A percentile compares a stretch with the other conserved stretches of the same genome.
Evolutionary conservation across 1,140 invertebrate species (phyloP).

Genomic region (Microplitis mediator): DNA sequence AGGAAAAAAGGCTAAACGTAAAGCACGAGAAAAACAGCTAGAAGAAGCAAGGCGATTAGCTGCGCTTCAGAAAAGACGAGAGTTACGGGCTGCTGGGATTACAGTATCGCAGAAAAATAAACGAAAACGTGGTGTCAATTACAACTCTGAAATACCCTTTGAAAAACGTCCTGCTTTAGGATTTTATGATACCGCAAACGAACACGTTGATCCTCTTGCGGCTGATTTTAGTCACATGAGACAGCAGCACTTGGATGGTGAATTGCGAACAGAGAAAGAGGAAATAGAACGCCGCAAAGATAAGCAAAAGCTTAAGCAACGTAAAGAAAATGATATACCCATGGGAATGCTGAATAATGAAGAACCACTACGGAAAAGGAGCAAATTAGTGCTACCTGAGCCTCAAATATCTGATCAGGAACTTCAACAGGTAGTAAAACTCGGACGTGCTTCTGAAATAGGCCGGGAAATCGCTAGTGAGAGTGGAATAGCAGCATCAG

Average conservation of each 20-base stretch:
- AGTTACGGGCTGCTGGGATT: conserved; percentile 97
- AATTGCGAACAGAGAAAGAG: conserved; percentile 86
- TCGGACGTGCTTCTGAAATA: conserved; percentile 93
- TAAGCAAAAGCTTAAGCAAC: conserved; percentile 90
- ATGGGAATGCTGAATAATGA: conserved; percentile 87
- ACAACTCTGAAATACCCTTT: conserved; percentile 98
- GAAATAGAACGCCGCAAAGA: conserved; percentile 88
- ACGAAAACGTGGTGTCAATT: conserved; percentile 89
- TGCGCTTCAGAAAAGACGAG: conserved; percentile 93
- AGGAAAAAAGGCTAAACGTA: conserved; percentile 98
- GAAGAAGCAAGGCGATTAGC: conserved; percentile 96
- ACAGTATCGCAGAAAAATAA: conserved; percentile 76
- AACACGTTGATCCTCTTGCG: conserved; percentile 84
- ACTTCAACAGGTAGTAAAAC: conserved; percentile 92
- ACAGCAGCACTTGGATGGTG: conserved; percentile 93
- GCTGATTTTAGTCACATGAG: conserved; percentile 88
- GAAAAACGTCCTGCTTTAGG: conserved; percentile 90
- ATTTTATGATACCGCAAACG: conserved; percentile 93
- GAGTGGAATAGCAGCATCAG: conserved; percentile 77
- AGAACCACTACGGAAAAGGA: conserved; percentile 91
- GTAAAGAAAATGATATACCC: conserved; percentile 96
- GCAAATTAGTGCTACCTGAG: conserved; percentile 93
- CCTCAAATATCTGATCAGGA: conserved; percentile 96
- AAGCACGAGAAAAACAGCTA: conserved; percentile 97
- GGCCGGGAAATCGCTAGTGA: conserved; percentile 90